Evolutionary conservation across 2,797 vertebrate species (phyloP).

Genomic region (Bufotes viridis): DNA sequence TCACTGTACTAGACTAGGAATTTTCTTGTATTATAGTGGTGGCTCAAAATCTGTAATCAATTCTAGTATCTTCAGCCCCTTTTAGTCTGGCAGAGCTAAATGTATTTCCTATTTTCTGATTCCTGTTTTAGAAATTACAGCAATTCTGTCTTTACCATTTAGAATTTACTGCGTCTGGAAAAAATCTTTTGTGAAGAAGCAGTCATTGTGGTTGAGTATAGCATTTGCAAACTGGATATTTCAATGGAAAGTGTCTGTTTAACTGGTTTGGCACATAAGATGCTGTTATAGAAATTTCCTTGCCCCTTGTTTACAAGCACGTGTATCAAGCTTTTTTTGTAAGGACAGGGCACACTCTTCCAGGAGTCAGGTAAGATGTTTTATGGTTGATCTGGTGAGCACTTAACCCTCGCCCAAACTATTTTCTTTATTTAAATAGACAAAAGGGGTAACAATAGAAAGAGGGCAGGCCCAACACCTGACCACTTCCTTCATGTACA

Average conservation of each 20-base stretch:
- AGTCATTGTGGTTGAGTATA: background rate
- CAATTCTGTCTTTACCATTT: background rate
- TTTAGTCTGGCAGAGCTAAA: slow-evolving; percentile 16
- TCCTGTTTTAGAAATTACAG: slow-evolving; percentile 1
- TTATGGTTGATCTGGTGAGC: too few species aligned
- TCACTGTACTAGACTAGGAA: background rate
- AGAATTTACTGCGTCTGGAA: background rate
- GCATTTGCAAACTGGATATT: background rate
- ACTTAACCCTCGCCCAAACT: too few species aligned
- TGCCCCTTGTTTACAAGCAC: too few species aligned
- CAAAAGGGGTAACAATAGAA: too few species aligned
- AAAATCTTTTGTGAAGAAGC: slow-evolving; percentile 10
- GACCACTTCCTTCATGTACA: too few species aligned
- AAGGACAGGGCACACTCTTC: too few species aligned
- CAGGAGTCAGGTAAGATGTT: too few species aligned
- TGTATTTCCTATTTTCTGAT: slow-evolving; percentile 1
- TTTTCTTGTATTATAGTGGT: background rate
- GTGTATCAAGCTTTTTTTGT: too few species aligned
- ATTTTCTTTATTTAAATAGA: too few species aligned
- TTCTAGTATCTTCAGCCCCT: background rate
- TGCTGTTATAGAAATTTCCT: too few species aligned
- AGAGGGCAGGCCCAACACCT: too few species aligned
- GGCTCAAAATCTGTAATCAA: slow-evolving; percentile 13
- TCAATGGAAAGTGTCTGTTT: background rate
- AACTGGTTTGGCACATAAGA: background rate